Evolutionary conservation across 2,888 invertebrate genomes (phyloP).

Genomic region (Phania funesta): DNA sequence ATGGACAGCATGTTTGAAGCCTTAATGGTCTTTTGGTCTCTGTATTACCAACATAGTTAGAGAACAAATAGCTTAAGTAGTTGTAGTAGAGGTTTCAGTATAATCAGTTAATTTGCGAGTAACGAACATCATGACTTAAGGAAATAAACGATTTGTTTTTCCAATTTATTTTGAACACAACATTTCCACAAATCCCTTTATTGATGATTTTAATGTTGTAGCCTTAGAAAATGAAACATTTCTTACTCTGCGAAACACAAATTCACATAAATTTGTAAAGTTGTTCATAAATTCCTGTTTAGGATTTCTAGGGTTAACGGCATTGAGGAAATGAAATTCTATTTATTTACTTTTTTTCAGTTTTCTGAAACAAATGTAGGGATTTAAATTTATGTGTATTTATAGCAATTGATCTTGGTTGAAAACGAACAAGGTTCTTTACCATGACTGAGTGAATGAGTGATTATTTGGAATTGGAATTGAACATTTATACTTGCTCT

Average conservation of each 20-base stretch:
- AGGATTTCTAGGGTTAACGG: neutral
- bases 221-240: neutral
- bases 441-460: neutral
- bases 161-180: conserved; percentile 54
- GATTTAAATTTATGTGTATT: neutral
- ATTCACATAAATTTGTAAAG: conserved; percentile 24
- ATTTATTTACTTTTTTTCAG: neutral
- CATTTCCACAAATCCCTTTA: conserved; percentile 75
- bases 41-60: conserved; percentile 19
- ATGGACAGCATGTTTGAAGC: conserved; percentile 20
- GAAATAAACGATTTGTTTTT: conserved; percentile 72
- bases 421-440: neutral
- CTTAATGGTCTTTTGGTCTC: conserved; percentile 37
- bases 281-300: conserved; percentile 26
- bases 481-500: too few relatives aligned
- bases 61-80: conserved; percentile 18
- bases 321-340: neutral
- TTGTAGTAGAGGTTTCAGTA: conserved; percentile 1
- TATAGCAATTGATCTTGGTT: neutral
- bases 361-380: too few relatives aligned
- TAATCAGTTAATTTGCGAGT: conserved; percentile 29
- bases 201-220: conserved; percentile 70
- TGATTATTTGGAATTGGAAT: neutral
- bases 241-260: neutral
- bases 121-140: conserved; percentile 26